These are phyloP conservation scores for Salminus brasiliensis DNA, from an alignment of 2,113 vertebrate species.

Conservation along the genomic window DNA sequence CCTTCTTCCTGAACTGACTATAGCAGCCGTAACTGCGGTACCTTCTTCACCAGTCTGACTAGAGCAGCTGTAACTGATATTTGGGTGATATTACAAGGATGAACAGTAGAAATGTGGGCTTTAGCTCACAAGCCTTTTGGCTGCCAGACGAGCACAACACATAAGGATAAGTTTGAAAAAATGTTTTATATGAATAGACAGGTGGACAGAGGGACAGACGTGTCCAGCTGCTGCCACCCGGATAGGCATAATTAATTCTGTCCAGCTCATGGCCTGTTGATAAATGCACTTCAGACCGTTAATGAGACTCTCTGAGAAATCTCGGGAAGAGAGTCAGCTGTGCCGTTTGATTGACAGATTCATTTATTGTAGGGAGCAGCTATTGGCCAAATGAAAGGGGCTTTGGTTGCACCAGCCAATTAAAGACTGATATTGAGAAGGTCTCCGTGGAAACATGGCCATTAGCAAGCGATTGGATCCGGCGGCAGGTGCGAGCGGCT, in stretches of 20 bases:
- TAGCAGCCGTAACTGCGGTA: no score
- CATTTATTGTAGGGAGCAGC: slow-evolving; percentile 74
- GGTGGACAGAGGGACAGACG: neutral
- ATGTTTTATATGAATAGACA: slow-evolving; percentile 59
- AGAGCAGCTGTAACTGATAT: no score
- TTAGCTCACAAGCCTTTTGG: no score
- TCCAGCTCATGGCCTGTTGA: slow-evolving; percentile 74
- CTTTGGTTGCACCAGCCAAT: slow-evolving; percentile 65
- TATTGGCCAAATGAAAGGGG: slow-evolving; percentile 61
- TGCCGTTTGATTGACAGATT: slow-evolving; percentile 75
- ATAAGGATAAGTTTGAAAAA: slow-evolving; percentile 56
- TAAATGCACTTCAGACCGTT: slow-evolving; percentile 79
- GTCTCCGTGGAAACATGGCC: neutral
- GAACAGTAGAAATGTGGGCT: no score
- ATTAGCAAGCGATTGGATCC: slow-evolving; percentile 14
- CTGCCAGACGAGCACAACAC: no score
- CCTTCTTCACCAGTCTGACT: no score
- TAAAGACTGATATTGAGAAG: slow-evolving; percentile 64
- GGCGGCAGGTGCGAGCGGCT: slow-evolving; percentile 25
- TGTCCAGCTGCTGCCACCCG: slow-evolving; percentile 51
- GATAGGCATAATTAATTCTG: slow-evolving; percentile 79
- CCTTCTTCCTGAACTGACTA: no score
- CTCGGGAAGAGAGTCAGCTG: slow-evolving; percentile 68
- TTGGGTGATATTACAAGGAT: no score
- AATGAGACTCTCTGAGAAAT: slow-evolving; percentile 77